Evolutionary conservation across 2,888 invertebrate species (phyloP), one percentile per base, ranked within the genome.

Genomic region (Andrena minutula): DNA sequence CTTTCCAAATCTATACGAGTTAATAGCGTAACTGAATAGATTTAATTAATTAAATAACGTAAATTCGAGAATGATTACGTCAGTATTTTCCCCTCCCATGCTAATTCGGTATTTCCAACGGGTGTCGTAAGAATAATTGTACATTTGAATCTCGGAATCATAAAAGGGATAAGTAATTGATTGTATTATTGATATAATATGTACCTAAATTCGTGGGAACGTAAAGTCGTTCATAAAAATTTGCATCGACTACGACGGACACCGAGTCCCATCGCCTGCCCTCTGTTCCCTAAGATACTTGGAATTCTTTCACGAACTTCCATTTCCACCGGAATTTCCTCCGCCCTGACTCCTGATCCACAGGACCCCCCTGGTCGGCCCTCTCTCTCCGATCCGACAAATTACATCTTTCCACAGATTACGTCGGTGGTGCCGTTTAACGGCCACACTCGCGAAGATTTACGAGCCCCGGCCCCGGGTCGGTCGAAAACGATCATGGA

Each of bases 331-430:
- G 73, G 79, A 79, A 82, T 80, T 79, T 47, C 35, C 58, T 4
- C 20, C 51, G 20, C 60, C 28, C 20, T 26, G 58, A n/a, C 35
- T 23, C 47, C 23, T 65, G 32, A 23, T 35, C 23, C 30, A 66
- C 30, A 72, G 47, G 41, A 32, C 41, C 32, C 8, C 41, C 28
- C 8, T 12, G 58, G 66, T 6, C 30, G 53, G 60, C 71, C 12
- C 41, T 41, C 41, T 41, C 41, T 12, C 51, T 58, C 47, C 41
- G 58, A 35, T 60, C 20, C 65, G 73, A 83, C 83, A 79, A 83
- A 83, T 83, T 83, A 82, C 75, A 60, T 78, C 82, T 82, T 76
- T 76, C 81, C 72, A 70, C 72, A 72, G 80, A 81, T 72, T 75
- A 72, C 80, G 65, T 69, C 64, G 68, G 70, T 53, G 68, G 60